Evolutionary conservation across 2,888 invertebrate species (phyloP), one percentile per base, ranked within the genome.

Genomic region (Limnephilus auricula): DNA sequence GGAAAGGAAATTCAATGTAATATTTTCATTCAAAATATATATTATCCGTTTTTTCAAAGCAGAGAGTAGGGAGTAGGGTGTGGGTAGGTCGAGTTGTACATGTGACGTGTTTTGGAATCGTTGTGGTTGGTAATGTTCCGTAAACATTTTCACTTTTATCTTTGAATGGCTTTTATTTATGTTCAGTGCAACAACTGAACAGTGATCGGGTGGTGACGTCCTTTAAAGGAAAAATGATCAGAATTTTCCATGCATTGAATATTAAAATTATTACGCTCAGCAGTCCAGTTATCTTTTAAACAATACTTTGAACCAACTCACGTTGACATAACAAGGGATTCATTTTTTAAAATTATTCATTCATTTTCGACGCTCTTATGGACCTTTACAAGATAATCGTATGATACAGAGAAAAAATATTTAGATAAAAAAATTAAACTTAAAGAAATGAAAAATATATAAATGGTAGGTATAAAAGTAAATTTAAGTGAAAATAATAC

Each of bases 51-150:
- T 79, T 25, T 65, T 79, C 18, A 31, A n/a, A n/a, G 34, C 25
- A 18, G 18, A 25, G 25, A 65, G 50, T 6, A 65, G 50, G 50
- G 50, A 65, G 50, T 6, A 65, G 50, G 50, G 50, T 65, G 6
- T 65, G 50, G 50, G 50, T 65, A 18, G 18, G 50, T 65, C 50
- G 50, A 6, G 50, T 65, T 65, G 18, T 65, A 18, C 6, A 6
- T 65, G 5, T 65, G n/a, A 84, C 79, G 89, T 82, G 91, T 79
- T 78, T 89, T 31, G 82, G 9, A 13, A 83, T n/a, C 89, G 30
- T 85, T 89, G 50, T 89, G 65, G 85, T 31, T 82, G 37, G 40
- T 87, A 91, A 89, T 85, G 85, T 32, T 31, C 32, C 85, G 85
- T 85, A 65, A 87, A 87, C 15, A 87, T 18, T 87, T 78, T 50